Conservation (phyloP, 2,113 vertebrate species). For the Brienomyrus longianalis region DNA sequence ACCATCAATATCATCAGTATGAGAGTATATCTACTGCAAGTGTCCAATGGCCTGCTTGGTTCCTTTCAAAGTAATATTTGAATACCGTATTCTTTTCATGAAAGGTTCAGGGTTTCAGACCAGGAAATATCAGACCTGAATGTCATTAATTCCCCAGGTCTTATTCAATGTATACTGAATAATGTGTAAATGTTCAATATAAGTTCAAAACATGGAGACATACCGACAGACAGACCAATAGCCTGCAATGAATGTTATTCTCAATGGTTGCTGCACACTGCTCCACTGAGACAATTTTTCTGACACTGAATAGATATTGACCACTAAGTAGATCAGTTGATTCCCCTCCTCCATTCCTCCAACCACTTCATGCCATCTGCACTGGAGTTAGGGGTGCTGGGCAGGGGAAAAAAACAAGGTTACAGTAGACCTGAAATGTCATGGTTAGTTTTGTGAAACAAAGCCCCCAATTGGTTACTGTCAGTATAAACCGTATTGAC, state of each 20-base stretch:
- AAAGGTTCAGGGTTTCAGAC: slow-evolving; percentile 78
- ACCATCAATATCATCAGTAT: not conserved
- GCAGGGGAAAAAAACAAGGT: not conserved
- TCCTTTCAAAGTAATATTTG: slow-evolving; percentile 82
- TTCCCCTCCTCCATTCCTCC: not conserved
- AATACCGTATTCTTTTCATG: slow-evolving; percentile 78
- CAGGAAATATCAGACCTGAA: slow-evolving; percentile 34
- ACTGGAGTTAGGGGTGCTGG: not conserved
- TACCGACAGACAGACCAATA: not conserved
- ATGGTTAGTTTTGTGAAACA: not conserved
- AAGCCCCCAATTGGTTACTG: not conserved
- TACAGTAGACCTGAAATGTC: not conserved
- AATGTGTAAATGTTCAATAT: not conserved
- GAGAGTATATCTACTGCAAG: not conserved
- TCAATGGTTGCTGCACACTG: not conserved
- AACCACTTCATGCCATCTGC: not conserved
- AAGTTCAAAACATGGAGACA: not conserved
- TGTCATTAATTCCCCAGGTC: not conserved
- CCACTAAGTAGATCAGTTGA: not conserved
- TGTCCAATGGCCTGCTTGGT: slow-evolving; percentile 66
- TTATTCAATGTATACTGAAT: not conserved
- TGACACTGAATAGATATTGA: not conserved
- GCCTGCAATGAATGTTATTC: not conserved
- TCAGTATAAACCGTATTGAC: not conserved
- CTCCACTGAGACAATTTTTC: not conserved